A percentile compares a stretch with the other conserved stretches of the same genome.
Evolutionary conservation across 92 coral and sea anemone species (phyloP).

Genomic region (Desmophyllum pertusum): DNA sequence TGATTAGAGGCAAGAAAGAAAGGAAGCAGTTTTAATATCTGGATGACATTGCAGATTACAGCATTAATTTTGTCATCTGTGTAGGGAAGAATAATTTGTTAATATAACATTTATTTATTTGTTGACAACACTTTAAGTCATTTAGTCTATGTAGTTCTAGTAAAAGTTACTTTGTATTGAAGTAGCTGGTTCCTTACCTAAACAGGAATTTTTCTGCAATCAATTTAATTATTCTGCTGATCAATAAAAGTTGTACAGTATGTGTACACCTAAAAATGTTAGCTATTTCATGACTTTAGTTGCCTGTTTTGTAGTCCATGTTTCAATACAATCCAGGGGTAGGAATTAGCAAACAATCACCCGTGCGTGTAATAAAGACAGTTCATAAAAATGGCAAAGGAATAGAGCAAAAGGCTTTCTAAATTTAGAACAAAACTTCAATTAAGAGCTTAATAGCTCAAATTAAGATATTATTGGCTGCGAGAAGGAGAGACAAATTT

Average conservation of each 20-base stretch:
- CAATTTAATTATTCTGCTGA: neutral
- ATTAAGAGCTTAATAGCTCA: slow-evolving; percentile 22
- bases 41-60: neutral
- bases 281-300: slow-evolving; percentile 15
- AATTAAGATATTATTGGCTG: neutral
- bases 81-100: neutral
- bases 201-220: neutral
- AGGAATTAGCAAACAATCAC: neutral
- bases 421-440: slow-evolving; percentile 12
- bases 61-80: slow-evolving; percentile 10
- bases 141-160: neutral
- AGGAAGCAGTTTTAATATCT: neutral
- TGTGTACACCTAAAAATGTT: neutral
- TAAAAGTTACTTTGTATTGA: neutral
- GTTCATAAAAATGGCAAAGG: neutral
- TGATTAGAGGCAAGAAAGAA: neutral
- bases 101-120: neutral
- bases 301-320: slow-evolving; percentile 3
- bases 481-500: neutral
- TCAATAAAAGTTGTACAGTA: neutral
- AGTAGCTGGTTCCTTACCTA: neutral
- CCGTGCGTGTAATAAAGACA: slow-evolving; percentile 13
- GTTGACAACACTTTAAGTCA: slow-evolving; percentile 5
- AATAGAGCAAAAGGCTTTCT: neutral
- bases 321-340: slow-evolving; percentile 31